phyloP scores from a whole-genome alignment of 37 sponge, comb jelly and placozoan species.

The Aphrocallistes beatrix region DNA sequence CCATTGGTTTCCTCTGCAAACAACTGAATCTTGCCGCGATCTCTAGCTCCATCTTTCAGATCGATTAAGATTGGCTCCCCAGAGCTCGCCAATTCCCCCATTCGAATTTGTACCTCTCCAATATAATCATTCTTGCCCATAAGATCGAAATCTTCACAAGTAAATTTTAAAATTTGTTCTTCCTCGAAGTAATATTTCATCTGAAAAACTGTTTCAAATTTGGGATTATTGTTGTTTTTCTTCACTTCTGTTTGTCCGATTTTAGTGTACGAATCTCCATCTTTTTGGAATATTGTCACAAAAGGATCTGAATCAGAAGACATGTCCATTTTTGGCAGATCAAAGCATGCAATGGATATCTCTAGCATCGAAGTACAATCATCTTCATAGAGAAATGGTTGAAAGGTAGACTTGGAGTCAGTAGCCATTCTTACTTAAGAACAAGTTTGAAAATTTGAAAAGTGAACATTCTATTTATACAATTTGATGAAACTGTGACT shows the following conservation, averaged over 20 bases:
- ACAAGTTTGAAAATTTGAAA: too few relatives aligned
- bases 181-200: conserved; percentile 94
- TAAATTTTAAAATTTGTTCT: conserved; percentile 64
- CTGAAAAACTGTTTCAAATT: conserved; percentile 67
- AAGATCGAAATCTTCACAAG: conserved; percentile 42
- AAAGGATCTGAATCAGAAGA: conserved; percentile 85
- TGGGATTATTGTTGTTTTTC: conserved; percentile 77
- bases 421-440: too few relatives aligned
- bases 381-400: background rate
- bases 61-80: conserved; percentile 39
- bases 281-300: conserved; percentile 39
- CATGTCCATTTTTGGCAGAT: conserved; percentile 62
- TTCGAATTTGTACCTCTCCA: conserved; percentile 48
- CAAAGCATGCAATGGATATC: conserved; percentile 53
- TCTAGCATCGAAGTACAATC: conserved; percentile 48
- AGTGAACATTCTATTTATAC: too few relatives aligned
- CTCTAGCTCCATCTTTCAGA: conserved; percentile 44
- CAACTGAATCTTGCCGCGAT: conserved; percentile 48
- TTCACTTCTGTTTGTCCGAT: conserved; percentile 69
- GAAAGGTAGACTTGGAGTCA: background rate
- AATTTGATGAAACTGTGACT: too few relatives aligned
- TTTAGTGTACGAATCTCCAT: conserved; percentile 29
- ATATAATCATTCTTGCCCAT: conserved; percentile 53
- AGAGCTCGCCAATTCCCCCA: conserved; percentile 64
- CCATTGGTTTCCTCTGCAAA: conserved; percentile 62